Percentiles rank a stretch among this genome's conserved stretches.
Conservation (phyloP, 2,797 vertebrate species). For the Gobionotothen gibberifrons region DNA sequence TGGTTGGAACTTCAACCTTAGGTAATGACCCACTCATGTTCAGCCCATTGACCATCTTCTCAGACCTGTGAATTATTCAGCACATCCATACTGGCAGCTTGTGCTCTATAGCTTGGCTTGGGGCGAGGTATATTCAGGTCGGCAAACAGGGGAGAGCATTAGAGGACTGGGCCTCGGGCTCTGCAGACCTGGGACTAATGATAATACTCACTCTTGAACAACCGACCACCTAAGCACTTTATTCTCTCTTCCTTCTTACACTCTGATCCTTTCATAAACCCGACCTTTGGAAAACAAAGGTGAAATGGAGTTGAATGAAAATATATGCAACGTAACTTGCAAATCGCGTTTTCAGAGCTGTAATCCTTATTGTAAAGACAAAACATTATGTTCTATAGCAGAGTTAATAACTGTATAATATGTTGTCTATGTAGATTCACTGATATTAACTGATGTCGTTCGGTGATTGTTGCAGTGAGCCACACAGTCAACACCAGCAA, state of each 20-base stretch:
- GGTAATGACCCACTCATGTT: slow-evolving; percentile 12
- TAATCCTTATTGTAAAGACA: slow-evolving; percentile 8
- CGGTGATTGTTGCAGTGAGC: slow-evolving; percentile 10
- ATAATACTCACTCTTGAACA: slow-evolving; percentile 59
- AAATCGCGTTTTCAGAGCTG: slow-evolving; percentile 6
- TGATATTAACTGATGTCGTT: slow-evolving; percentile 1
- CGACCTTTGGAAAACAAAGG: slow-evolving; percentile 36
- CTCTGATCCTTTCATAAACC: slow-evolving; percentile 35
- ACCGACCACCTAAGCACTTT: slow-evolving; percentile 58
- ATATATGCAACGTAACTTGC: slow-evolving; percentile 10
- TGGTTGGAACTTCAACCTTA: not conserved
- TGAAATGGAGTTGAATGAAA: slow-evolving; percentile 44
- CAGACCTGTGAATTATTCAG: slow-evolving; percentile 62
- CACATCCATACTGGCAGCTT: slow-evolving; percentile 36
- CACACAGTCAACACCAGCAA: not conserved
- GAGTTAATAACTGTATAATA: not conserved
- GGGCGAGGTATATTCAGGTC: slow-evolving; percentile 50
- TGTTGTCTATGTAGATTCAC: not conserved
- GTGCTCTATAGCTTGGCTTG: slow-evolving; percentile 60
- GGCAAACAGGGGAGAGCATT: slow-evolving; percentile 42
- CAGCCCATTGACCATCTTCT: slow-evolving; percentile 31
- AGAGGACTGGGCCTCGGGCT: slow-evolving; percentile 60
- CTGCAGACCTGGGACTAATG: slow-evolving; percentile 56
- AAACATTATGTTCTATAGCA: not conserved
- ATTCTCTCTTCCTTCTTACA: slow-evolving; percentile 12